phyloP scores from a whole-genome alignment of 2,797 vertebrate genomes.

The Lagorchestes hirsutus region DNA sequence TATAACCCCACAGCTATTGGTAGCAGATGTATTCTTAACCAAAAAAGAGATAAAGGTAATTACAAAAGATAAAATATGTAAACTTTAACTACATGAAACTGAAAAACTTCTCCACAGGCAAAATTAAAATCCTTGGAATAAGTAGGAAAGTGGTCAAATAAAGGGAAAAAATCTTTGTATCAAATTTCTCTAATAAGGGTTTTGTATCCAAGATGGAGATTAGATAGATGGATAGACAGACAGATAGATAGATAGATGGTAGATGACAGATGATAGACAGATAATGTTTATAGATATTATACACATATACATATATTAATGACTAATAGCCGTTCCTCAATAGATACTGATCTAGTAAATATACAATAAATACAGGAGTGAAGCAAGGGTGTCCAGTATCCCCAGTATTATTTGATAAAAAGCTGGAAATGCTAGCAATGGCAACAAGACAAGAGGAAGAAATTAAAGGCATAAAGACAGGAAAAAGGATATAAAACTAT shows the following conservation, averaged over 20 bases:
- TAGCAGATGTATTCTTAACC: neutral
- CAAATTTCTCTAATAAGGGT: neutral
- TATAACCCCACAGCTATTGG: neutral
- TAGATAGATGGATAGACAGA: too few species aligned
- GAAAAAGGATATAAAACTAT: too few species aligned
- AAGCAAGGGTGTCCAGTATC: too few species aligned
- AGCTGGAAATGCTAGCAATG: too few species aligned
- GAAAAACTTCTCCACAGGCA: neutral
- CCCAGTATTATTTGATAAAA: too few species aligned
- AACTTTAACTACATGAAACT: neutral
- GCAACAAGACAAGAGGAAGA: too few species aligned
- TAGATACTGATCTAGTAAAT: neutral
- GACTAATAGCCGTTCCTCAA: neutral
- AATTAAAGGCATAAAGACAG: too few species aligned
- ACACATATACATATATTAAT: neutral
- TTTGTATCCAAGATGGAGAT: neutral
- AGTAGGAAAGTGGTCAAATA: neutral
- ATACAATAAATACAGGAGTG: too few species aligned
- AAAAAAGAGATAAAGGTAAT: neutral
- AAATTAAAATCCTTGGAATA: neutral
- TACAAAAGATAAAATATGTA: neutral
- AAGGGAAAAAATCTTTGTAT: neutral
- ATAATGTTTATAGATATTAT: neutral
- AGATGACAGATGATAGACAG: too few species aligned
- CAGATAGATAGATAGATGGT: too few species aligned